These are phyloP conservation scores for Lasioglossum pauxillum DNA, from an alignment of 2,888 invertebrate genomes.

Conservation along the genomic window DNA sequence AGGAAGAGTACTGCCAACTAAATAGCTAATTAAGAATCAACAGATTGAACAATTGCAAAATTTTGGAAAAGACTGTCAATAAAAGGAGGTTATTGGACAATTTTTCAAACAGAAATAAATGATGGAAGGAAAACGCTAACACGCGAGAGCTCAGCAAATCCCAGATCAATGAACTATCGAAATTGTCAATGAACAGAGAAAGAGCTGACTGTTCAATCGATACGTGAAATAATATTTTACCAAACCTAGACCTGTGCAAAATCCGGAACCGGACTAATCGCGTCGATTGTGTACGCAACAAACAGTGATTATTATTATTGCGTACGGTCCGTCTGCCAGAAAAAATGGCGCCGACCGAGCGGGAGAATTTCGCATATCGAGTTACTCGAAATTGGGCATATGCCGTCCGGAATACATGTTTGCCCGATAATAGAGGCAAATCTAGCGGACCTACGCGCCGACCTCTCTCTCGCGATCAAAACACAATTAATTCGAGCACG, in stretches of 20 bases:
- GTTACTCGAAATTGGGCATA: background rate
- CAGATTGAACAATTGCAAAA: too few species aligned
- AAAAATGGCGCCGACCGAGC: slow-evolving; percentile 2
- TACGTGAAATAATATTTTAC: background rate
- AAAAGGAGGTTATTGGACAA: too few species aligned
- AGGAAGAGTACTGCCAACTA: too few species aligned
- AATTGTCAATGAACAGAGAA: background rate
- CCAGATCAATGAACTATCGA: background rate
- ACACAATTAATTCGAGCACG: slow-evolving; percentile 27
- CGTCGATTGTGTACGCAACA: background rate
- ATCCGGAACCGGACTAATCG: background rate
- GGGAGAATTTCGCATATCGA: background rate
- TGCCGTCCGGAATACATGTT: background rate
- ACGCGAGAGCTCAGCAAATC: too few species aligned
- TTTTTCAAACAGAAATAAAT: too few species aligned
- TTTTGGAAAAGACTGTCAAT: too few species aligned
- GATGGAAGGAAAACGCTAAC: too few species aligned
- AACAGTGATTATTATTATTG: background rate
- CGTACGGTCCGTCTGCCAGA: background rate
- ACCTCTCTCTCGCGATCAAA: slow-evolving; percentile 4
- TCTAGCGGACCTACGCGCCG: background rate
- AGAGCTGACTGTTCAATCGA: background rate
- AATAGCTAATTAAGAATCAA: too few species aligned
- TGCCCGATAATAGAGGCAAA: slow-evolving; percentile 14
- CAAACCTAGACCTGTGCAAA: background rate